Conservation (phyloP, 2,113 vertebrate genomes). For the Pseudorhombus dupliciocellatus region DNA sequence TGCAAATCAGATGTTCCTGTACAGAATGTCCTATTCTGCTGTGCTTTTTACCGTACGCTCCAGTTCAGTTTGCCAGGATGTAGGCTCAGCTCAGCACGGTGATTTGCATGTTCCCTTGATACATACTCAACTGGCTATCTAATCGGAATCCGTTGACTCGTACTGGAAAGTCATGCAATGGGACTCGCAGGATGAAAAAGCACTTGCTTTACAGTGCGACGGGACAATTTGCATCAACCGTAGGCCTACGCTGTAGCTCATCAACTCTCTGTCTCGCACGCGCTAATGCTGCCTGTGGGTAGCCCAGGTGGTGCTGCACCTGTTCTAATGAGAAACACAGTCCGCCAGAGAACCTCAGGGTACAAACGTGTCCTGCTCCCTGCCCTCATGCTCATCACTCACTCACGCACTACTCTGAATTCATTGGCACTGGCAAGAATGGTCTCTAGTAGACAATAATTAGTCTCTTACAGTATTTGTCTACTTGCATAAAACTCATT, state of each 20-base stretch:
- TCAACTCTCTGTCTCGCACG: conserved; percentile 43
- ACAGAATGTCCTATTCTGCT: conserved; percentile 77
- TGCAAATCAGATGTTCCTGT: conserved; percentile 68
- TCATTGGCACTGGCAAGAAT: conserved; percentile 32
- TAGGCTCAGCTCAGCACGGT: conserved; percentile 65
- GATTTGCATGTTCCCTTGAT: conserved; percentile 80
- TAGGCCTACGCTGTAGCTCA: conserved; percentile 42
- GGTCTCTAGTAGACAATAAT: neutral
- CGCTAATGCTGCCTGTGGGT: conserved; percentile 70
- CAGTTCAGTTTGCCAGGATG: conserved; percentile 74
- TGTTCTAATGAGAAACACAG: conserved; percentile 66
- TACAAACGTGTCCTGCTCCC: conserved; percentile 56
- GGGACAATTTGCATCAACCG: conserved; percentile 67
- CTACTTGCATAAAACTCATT: neutral
- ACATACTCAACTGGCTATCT: conserved; percentile 70
- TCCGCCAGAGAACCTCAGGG: conserved; percentile 60
- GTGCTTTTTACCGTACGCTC: conserved; percentile 69
- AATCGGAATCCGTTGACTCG: conserved; percentile 71
- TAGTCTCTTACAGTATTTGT: conserved; percentile 20
- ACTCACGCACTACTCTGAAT: conserved; percentile 52
- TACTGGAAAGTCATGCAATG: conserved; percentile 74
- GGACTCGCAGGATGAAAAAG: conserved; percentile 57
- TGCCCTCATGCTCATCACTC: conserved; percentile 41
- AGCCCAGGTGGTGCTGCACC: conserved; percentile 81
- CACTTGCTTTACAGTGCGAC: conserved; percentile 39